Percentiles rank a stretch among this genome's conserved stretches.
These are phyloP conservation scores for Slavum lentiscoides DNA, from an alignment of 2,888 invertebrate species.

Conservation along the genomic window DNA sequence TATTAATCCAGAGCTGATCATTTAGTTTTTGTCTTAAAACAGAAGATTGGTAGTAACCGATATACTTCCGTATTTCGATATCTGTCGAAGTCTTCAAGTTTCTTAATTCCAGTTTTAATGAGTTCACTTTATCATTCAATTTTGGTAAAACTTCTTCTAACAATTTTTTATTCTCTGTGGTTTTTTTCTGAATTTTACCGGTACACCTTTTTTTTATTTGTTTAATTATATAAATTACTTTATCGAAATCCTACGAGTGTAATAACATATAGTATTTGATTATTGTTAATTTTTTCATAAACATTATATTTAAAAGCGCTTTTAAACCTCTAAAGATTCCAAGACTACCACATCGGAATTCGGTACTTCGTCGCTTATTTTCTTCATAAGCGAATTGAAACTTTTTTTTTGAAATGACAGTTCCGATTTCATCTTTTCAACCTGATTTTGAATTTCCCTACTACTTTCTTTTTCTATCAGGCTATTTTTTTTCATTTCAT, in stretches of 20 bases:
- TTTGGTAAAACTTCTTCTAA: conserved; percentile 13
- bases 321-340: conserved; percentile 21
- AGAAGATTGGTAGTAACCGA: not conserved
- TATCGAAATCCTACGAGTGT: conserved; percentile 20
- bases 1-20: not conserved
- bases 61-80: conserved; percentile 2
- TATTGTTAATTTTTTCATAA: not conserved
- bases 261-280: not conserved
- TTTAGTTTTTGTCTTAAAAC: not conserved
- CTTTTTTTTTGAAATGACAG: not conserved
- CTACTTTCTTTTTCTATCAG: conserved; percentile 22
- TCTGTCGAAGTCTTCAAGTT: not conserved
- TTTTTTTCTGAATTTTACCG: not conserved
- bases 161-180: not conserved
- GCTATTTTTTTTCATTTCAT: conserved; percentile 14
- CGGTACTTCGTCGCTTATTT: conserved; percentile 31
- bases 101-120: conserved; percentile 9
- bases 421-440: conserved; percentile 19
- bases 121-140: not conserved
- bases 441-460: not conserved
- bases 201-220: not conserved
- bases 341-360: conserved; percentile 6
- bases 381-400: conserved; percentile 22
- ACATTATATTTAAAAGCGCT: not conserved
- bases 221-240: conserved; percentile 22